These are phyloP conservation scores for Ooceraea biroi DNA, from an alignment of 1,140 invertebrate species.

Conservation along the genomic window DNA sequence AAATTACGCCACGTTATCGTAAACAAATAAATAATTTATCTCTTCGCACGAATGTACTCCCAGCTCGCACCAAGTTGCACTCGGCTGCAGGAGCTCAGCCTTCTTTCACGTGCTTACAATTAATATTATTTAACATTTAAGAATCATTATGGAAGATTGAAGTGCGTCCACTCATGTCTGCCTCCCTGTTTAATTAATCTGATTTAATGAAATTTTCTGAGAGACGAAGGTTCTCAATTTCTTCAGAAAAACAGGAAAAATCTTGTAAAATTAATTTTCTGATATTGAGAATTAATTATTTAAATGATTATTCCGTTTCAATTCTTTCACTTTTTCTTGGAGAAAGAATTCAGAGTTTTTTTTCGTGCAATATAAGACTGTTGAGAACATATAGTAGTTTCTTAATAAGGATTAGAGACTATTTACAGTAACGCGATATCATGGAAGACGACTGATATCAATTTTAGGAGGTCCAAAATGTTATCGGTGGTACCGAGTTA, in stretches of 20 bases:
- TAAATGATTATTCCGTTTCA: background rate
- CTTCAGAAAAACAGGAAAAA: background rate
- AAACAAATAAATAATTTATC: constrained; percentile 80
- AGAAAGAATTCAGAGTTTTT: background rate
- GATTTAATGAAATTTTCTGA: constrained; percentile 5
- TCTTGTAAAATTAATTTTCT: background rate
- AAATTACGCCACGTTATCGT: constrained; percentile 69
- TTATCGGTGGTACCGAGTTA: background rate
- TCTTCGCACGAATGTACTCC: constrained; percentile 69
- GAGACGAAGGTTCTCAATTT: background rate
- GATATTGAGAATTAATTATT: background rate
- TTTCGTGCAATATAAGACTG: background rate
- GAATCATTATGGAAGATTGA: constrained; percentile 76
- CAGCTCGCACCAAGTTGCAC: constrained; percentile 63
- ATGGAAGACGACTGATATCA: constrained; percentile 56
- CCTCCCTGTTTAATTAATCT: constrained; percentile 40
- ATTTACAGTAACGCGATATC: constrained; percentile 44
- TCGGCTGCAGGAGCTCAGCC: constrained; percentile 73
- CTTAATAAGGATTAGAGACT: constrained; percentile 11
- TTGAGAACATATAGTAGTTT: background rate
- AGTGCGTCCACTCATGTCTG: constrained; percentile 55
- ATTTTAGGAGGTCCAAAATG: constrained; percentile 41
- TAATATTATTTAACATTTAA: constrained; percentile 76
- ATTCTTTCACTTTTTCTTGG: background rate
- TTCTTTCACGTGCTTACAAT: constrained; percentile 75